Percentiles rank a stretch among this genome's conserved stretches.
Conservation (phyloP, 2,888 invertebrate genomes). For the Rhagophthalmus giganteus region DNA sequence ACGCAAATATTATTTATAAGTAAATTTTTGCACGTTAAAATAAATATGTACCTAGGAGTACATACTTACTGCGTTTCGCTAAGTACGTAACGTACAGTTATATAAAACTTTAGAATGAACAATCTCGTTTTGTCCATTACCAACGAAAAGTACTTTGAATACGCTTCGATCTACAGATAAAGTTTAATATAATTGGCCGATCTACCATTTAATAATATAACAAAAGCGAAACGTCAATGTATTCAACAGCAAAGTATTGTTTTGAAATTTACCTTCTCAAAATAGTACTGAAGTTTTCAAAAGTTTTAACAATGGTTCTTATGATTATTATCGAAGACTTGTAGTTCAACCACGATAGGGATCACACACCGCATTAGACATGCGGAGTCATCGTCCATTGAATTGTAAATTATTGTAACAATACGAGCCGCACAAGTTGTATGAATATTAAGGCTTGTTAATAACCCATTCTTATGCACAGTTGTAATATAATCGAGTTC, state of each 20-base stretch:
- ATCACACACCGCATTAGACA: conserved; percentile 46
- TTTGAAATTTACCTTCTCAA: conserved; percentile 9
- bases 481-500: conserved; percentile 21
- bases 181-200: too few relatives aligned
- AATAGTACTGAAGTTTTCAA: conserved; percentile 12
- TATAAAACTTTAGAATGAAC: too few relatives aligned
- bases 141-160: too few relatives aligned
- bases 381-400: conserved; percentile 50
- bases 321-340: conserved; percentile 19
- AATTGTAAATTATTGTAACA: conserved; percentile 51
- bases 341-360: conserved; percentile 38
- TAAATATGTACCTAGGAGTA: too few relatives aligned
- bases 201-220: conserved; percentile 1
- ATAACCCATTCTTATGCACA: conserved; percentile 41
- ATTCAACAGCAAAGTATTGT: conserved; percentile 7
- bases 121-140: too few relatives aligned
- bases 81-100: too few relatives aligned
- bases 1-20: too few relatives aligned
- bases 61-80: too few relatives aligned
- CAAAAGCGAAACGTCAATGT: conserved; percentile 5
- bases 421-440: conserved; percentile 46
- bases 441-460: conserved; percentile 47
- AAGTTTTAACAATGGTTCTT: conserved; percentile 17
- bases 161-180: too few relatives aligned
- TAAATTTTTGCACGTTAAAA: too few relatives aligned